Base-by-base conservation (phyloP, 30 jellyfish, hydroid and myxozoan species). In the Aurelia sp. region DNA sequence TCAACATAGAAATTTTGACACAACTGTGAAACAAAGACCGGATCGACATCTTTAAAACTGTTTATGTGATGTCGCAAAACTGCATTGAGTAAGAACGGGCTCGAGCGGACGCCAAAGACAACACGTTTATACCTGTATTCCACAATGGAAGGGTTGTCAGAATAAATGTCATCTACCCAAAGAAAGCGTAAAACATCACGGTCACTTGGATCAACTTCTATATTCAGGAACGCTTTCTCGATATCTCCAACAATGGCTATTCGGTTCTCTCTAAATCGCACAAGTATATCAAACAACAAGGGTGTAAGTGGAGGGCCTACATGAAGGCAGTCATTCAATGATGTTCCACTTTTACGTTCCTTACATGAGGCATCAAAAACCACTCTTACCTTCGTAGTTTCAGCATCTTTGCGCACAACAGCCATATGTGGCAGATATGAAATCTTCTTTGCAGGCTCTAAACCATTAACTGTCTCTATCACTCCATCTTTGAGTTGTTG, bases 301-400 rank as follows among this genome's bases (percentile, higher is more conserved):
- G 82, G 82, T 60, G 90, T 75, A 17, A 85, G 18, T 69, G 84
- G 31, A 13, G 86, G 85, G 19, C 95, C 91, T 58, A 61, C 44
- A 57, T 74, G 88, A 20, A 85, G 78, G 64, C 95, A 85, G 47
- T 74, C n/a, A n/a, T 91, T 85, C 27, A 85, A 65, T 22, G 95
- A 85, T 31, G 35, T 62, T 47, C 67, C 84, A 63, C 78, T 40
- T 47, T 44, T 75, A 11, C 33, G 33, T 27, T 27, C 33, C 33
- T 27, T 27, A 27, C 65, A 41, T 20, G 47, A 74, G n/a, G 79
- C 74, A 47, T 74, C 89, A 61, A 18, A 73, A 11, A 85, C 95
- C 5, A 85, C 62, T n/a, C 91, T 57, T 13, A 82, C 62, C 59
- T 82, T 82, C 11, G 92, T 82, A 18, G 92, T 82, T 22, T 41